Evolutionary conservation across 2,888 invertebrate species (phyloP).

Genomic region (Scaeva pyrastri): DNA sequence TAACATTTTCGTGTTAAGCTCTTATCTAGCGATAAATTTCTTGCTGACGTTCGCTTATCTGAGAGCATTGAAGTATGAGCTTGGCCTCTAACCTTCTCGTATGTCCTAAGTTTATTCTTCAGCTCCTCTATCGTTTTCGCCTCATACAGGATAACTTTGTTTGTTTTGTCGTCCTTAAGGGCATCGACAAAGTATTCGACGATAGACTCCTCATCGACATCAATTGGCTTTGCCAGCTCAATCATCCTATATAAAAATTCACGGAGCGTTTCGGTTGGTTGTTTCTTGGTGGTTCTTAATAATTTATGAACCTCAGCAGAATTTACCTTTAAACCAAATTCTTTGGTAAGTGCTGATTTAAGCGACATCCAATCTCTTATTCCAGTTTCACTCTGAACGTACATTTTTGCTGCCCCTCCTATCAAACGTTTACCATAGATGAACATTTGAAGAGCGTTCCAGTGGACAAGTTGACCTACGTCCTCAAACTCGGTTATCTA

Average conservation of each 20-base stretch:
- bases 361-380: not conserved
- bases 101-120: slow-evolving; percentile 4
- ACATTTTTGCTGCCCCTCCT: slow-evolving; percentile 6
- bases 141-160: slow-evolving; percentile 54
- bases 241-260: not conserved
- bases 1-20: not conserved
- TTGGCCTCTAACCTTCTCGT: slow-evolving; percentile 13
- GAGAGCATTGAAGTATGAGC: not conserved
- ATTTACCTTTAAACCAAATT: not conserved
- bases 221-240: slow-evolving; percentile 22
- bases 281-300: slow-evolving; percentile 3
- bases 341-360: not conserved
- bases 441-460: slow-evolving; percentile 4
- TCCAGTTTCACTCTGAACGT: slow-evolving; percentile 1
- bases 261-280: not conserved
- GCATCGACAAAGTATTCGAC: slow-evolving; percentile 39
- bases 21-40: not conserved
- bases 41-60: not conserved
- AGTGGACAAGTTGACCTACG: slow-evolving; percentile 1
- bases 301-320: not conserved
- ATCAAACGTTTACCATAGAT: slow-evolving; percentile 5
- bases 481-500: slow-evolving; percentile 10
- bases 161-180: slow-evolving; percentile 43
- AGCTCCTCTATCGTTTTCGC: slow-evolving; percentile 28
- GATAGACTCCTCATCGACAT: slow-evolving; percentile 45